Percentiles rank a stretch among this genome's conserved stretches.
Conservation (phyloP, 2,113 vertebrate species). For the Caranx melampygus region DNA sequence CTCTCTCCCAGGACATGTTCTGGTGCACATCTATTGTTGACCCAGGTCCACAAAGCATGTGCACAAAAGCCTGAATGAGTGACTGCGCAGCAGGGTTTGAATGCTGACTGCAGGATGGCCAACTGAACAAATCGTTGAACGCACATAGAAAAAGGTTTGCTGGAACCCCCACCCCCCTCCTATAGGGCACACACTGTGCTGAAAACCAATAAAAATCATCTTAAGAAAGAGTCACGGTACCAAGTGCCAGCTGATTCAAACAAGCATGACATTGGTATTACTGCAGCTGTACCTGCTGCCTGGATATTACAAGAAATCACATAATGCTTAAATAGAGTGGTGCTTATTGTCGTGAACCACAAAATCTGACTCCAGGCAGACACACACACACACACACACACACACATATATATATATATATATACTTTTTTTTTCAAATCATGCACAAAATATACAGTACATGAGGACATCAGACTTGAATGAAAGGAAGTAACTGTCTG, state of each 20-base stretch:
- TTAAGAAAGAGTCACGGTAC: neutral
- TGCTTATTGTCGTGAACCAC: neutral
- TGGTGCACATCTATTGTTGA: constrained; percentile 50
- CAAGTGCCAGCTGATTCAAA: constrained; percentile 28
- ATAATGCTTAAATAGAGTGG: neutral
- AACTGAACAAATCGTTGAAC: constrained; percentile 41
- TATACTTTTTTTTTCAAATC: neutral
- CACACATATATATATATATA: neutral
- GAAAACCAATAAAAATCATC: constrained; percentile 43
- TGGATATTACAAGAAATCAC: neutral
- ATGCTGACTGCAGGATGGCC: constrained; percentile 49
- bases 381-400: neutral
- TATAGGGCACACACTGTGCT: constrained; percentile 7
- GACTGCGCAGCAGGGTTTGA: constrained; percentile 30
- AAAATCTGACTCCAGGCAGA: neutral
- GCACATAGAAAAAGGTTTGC: constrained; percentile 12
- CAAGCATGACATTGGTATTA: constrained; percentile 8
- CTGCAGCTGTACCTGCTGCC: neutral
- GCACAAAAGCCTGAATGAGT: constrained; percentile 57
- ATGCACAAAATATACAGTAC: neutral
- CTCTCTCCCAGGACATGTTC: constrained; percentile 53
- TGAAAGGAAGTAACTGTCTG: neutral
- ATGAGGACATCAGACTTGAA: neutral
- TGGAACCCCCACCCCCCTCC: neutral
- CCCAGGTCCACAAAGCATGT: constrained; percentile 41